A percentile compares a stretch with the other conserved stretches of the same genome.
Conservation (phyloP, 1,140 invertebrate species). For the Thereuonema tuberculata region DNA sequence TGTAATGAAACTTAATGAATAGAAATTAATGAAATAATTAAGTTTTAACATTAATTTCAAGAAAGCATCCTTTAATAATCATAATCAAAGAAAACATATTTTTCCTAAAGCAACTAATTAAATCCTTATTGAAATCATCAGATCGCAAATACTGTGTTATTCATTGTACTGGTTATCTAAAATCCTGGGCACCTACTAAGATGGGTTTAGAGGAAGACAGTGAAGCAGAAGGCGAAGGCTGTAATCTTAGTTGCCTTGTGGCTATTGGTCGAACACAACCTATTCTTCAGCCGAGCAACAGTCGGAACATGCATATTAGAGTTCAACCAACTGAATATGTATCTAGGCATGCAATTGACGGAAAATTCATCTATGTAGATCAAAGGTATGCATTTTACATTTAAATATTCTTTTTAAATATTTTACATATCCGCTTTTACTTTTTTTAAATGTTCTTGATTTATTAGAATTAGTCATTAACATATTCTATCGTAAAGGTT, state of each 20-base stretch:
- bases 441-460: too few relatives aligned
- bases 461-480: too few relatives aligned
- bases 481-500: too few relatives aligned
- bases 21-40: too few relatives aligned
- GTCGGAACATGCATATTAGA: constrained; percentile 46
- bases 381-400: constrained; percentile 46
- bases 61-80: too few relatives aligned
- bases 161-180: constrained; percentile 80
- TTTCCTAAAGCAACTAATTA: too few relatives aligned
- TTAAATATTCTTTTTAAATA: too few relatives aligned
- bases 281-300: constrained; percentile 36
- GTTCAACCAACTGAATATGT: constrained; percentile 48
- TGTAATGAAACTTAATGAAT: too few relatives aligned
- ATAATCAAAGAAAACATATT: too few relatives aligned
- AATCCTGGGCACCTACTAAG: constrained; percentile 75
- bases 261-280: constrained; percentile 22
- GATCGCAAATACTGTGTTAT: constrained; percentile 65
- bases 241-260: constrained; percentile 68
- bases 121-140: too few relatives aligned
- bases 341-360: constrained; percentile 42
- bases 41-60: too few relatives aligned
- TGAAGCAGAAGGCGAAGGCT: constrained; percentile 48
- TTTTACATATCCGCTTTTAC: constrained; percentile 6
- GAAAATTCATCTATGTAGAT: constrained; percentile 46
- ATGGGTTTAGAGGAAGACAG: constrained; percentile 32